Percentiles rank a stretch among this genome's conserved stretches.
These are phyloP conservation scores for Leistus spinibarbis DNA, from an alignment of 2,888 invertebrate genomes.

Conservation along the genomic window DNA sequence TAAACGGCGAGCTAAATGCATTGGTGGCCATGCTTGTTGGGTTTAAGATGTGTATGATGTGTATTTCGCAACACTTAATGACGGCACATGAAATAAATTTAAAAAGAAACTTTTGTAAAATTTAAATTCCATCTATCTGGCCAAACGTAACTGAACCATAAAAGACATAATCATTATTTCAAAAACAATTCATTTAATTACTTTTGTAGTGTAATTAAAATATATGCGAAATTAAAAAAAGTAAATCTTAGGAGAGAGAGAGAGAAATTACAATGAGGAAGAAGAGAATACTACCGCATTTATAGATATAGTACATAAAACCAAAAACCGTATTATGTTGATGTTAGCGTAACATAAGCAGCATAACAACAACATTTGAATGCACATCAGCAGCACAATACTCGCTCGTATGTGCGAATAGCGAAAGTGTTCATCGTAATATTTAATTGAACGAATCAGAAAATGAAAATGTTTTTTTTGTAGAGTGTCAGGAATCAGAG, in stretches of 20 bases:
- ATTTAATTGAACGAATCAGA: slow-evolving; percentile 39
- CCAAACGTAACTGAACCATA: not conserved
- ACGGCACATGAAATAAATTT: no score
- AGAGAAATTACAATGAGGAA: not conserved
- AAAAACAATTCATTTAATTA: not conserved
- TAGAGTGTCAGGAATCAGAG: not conserved
- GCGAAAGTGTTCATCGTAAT: slow-evolving; percentile 40
- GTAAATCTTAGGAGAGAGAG: not conserved
- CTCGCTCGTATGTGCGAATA: not conserved
- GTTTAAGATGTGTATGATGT: no score
- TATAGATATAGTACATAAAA: not conserved
- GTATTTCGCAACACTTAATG: no score
- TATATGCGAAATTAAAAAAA: not conserved
- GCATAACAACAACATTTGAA: no score
- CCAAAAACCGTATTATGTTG: not conserved
- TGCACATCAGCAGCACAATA: no score
- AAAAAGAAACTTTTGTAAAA: no score
- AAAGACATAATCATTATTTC: not conserved
- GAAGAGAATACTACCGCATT: not conserved
- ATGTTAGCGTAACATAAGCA: not conserved
- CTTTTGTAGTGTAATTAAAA: not conserved
- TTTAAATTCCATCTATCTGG: not conserved
- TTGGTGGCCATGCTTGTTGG: no score
- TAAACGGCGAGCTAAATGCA: no score
- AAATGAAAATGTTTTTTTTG: slow-evolving; percentile 42